These are phyloP conservation scores for Jacana jacana DNA, from an alignment of 2,113 vertebrate species.

Conservation along the genomic window DNA sequence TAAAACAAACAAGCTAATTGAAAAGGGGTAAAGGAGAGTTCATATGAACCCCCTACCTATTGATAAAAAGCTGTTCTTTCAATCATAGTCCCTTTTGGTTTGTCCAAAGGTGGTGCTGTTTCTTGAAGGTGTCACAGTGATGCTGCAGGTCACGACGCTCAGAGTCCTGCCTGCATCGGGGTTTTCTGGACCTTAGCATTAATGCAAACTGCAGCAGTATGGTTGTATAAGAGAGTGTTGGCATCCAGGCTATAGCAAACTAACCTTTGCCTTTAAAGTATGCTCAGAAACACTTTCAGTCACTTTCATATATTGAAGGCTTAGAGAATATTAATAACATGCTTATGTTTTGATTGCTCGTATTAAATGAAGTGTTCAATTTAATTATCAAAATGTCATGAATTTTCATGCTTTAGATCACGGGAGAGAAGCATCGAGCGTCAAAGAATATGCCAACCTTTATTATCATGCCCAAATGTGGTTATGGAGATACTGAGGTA, in stretches of 20 bases:
- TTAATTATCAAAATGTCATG: background rate
- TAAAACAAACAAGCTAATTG: conserved; percentile 34
- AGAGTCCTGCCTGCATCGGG: background rate
- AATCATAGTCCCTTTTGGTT: background rate
- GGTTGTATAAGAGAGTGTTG: background rate
- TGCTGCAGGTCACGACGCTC: background rate
- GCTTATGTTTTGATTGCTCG: background rate
- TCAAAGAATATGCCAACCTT: background rate
- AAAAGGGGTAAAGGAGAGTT: background rate
- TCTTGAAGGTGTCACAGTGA: background rate
- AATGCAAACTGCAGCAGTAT: background rate
- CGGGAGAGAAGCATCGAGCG: background rate
- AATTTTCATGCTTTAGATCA: background rate
- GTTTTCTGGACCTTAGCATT: background rate
- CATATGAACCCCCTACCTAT: background rate
- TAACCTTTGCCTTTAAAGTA: background rate
- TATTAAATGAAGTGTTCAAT: background rate
- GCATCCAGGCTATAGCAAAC: background rate
- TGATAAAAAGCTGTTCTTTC: background rate
- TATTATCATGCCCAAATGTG: background rate
- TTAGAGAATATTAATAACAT: background rate
- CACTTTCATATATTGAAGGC: background rate
- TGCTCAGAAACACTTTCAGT: background rate
- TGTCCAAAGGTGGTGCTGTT: background rate
- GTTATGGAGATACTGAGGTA: background rate